Percentiles rank a stretch among this genome's conserved stretches.
Evolutionary conservation across 2,113 vertebrate species (phyloP).

Genomic region (Sminthopsis crassicaudata): DNA sequence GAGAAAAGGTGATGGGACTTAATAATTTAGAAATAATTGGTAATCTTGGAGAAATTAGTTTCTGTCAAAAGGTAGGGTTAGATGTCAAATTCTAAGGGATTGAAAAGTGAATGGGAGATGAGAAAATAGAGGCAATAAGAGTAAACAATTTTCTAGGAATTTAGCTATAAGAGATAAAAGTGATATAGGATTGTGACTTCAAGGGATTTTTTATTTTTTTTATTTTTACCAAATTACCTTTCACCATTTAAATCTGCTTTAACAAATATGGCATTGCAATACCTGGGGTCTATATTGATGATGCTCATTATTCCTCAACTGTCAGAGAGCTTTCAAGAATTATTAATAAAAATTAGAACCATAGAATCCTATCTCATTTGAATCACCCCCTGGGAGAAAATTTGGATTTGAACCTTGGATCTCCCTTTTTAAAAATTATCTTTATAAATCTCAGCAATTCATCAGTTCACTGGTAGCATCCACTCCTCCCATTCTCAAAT

Average conservation of each 20-base stretch:
- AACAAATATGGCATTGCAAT: neutral
- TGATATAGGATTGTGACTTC: neutral
- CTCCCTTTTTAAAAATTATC: neutral
- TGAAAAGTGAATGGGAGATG: neutral
- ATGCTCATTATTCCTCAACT: neutral
- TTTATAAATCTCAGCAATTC: neutral
- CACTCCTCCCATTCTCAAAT: neutral
- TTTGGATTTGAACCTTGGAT: neutral
- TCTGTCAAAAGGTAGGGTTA: neutral
- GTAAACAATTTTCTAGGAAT: neutral
- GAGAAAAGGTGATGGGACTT: neutral
- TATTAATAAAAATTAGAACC: neutral
- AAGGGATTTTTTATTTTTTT: neutral
- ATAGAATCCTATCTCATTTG: neutral
- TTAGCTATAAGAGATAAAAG: neutral
- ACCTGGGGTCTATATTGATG: neutral
- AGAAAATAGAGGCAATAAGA: neutral
- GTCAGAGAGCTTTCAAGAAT: neutral
- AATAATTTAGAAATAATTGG: neutral
- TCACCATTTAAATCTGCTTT: neutral
- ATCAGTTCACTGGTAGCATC: neutral
- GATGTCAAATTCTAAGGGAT: neutral
- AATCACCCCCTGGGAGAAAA: neutral
- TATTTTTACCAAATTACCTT: neutral
- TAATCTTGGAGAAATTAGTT: neutral